Evolutionary conservation across 1,140 invertebrate genomes (phyloP), one percentile per base, ranked within the genome.

Genomic region (Macrocentrus cingulum): DNA sequence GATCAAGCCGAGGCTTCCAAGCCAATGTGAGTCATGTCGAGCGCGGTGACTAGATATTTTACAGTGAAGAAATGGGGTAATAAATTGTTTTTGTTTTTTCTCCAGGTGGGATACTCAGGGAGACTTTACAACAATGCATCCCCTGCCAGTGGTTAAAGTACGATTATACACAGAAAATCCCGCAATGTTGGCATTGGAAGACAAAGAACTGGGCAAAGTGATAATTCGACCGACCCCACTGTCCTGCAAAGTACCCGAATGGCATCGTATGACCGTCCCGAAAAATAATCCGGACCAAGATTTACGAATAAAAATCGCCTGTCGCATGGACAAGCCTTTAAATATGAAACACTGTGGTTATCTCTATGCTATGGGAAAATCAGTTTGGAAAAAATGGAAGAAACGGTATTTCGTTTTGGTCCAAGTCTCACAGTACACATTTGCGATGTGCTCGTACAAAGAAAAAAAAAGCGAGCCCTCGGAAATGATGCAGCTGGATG

Each of bases 321-420:
- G 97, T 75, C 83, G 96, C 58, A 97, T 99, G 88, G 98, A 99
- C 72, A 99, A 98, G 74, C 97, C 98, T 16, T 85, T 97, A 45
- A 99, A 99, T 75, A 95, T 99, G 91, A 99, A 99, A 76, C 96
- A 99, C 76, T 86, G 72, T 71, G 95, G 93, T 9, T 90, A 96
- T 75, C 83, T 98, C 18, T 98, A 94, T 80, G 94, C 92, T 5
- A 84, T 95, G 66, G 97, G 97, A 19, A 98, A 98, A 83, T 92
- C 89, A 56, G 94, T 98, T 0, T 99, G 97, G 97, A 97, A 98
- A 73, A 99, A 99, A 76, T 99, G 97, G 96, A 99, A 99, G 80
- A 93, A 94, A 71, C 84, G 98, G 58, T 99, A 99, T 80, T 98
- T 95, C 85, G 95, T 98, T 57, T 81, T 99, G 50, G 97, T 99